Conservation (phyloP, 2,888 invertebrate species). For the Heterodera filipjevi region DNA sequence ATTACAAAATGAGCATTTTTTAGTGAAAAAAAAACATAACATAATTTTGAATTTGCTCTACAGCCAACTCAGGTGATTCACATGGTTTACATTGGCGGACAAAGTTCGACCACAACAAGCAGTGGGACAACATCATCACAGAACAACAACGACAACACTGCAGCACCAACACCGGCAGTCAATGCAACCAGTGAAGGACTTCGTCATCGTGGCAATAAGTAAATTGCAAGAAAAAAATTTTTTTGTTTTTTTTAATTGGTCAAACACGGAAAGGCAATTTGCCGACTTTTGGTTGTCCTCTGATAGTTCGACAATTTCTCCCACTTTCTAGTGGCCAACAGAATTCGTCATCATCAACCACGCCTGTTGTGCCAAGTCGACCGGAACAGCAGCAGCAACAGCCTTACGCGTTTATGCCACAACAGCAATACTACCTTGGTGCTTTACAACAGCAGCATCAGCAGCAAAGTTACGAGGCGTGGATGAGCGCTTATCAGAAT, state of each 20-base stretch:
- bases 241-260: too few species aligned
- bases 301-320: too few species aligned
- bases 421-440: not conserved
- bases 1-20: too few species aligned
- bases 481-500: constrained; percentile 42
- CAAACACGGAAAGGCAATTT: too few species aligned
- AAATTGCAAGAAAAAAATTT: constrained; percentile 11
- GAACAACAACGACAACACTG: not conserved
- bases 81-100: constrained; percentile 37
- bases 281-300: too few species aligned
- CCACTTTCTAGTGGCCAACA: not conserved
- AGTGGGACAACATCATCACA: not conserved
- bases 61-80: constrained; percentile 38
- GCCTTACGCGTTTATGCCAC: not conserved
- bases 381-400: not conserved
- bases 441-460: constrained; percentile 14
- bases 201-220: not conserved
- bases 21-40: too few species aligned
- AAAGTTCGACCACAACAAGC: not conserved
- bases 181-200: not conserved
- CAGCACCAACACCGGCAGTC: not conserved
- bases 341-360: not conserved
- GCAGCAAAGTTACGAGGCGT: constrained; percentile 35
- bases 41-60: too few species aligned
- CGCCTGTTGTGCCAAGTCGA: not conserved